Evolutionary conservation across 2,797 vertebrate genomes (phyloP).

Genomic region (Discoglossus pictus): DNA sequence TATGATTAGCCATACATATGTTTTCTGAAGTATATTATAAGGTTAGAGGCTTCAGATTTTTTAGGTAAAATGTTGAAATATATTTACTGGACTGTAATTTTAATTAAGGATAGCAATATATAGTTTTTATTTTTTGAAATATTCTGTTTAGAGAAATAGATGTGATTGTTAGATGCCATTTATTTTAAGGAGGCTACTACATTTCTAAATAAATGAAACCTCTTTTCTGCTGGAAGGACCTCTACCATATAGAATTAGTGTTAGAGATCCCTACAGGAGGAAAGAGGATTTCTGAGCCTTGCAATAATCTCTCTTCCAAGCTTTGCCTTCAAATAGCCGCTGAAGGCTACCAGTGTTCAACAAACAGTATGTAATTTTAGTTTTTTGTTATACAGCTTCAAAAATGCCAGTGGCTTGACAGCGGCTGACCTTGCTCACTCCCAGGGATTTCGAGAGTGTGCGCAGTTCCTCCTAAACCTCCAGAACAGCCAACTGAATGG

Average conservation of each 20-base stretch:
- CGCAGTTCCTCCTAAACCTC: conserved; percentile 84
- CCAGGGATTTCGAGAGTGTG: conserved; percentile 90
- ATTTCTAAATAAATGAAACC: conserved; percentile 54
- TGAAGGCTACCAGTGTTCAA: conserved; percentile 55
- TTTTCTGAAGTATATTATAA: conserved; percentile 70
- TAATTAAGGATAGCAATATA: conserved; percentile 58
- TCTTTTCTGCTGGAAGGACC: conserved; percentile 49
- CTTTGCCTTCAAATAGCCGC: conserved; percentile 70
- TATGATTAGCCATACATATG: conserved; percentile 55
- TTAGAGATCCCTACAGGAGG: conserved; percentile 5
- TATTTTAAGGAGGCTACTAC: conserved; percentile 55
- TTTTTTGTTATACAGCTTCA: conserved; percentile 82
- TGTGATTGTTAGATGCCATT: conserved; percentile 64
- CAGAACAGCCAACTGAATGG: conserved; percentile 84
- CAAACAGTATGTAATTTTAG: conserved; percentile 75
- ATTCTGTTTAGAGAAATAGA: conserved; percentile 61
- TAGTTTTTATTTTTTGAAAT: conserved; percentile 65
- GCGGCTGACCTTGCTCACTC: conserved; percentile 91
- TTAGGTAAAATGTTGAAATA: conserved; percentile 56
- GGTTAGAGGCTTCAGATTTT: conserved; percentile 63
- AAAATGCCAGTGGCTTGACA: conserved; percentile 90
- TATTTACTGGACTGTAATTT: conserved; percentile 66
- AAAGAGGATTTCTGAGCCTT: conserved; percentile 2
- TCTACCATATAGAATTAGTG: conserved; percentile 4
- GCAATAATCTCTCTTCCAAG: conserved; percentile 54